Base-by-base conservation (phyloP, 2,888 invertebrate genomes). In the Cryptus armator region DNA sequence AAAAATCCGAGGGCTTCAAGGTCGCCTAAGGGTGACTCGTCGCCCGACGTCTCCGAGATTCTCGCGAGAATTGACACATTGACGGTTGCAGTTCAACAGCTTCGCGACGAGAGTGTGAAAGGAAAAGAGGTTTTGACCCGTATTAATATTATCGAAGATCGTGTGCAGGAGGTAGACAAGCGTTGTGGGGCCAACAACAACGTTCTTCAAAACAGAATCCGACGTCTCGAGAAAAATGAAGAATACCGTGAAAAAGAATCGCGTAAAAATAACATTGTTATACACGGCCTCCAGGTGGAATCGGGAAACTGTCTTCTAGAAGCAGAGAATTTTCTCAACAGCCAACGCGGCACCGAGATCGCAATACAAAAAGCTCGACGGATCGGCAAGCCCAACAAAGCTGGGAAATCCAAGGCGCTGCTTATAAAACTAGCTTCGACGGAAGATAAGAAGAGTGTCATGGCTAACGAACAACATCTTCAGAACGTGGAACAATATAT, bases 381-480 rank as follows among this genome's bases (percentile, higher is more conserved):
- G 16, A 16, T 51, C 51, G 51, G 51, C 5, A 51, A 5, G n/a
- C 6, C 51, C n/a, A n/a, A 51, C 16, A 51, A 16, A 51, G 51
- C n/a, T n/a, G 51, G 51, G n/a, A 51, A 51, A 7, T 16, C 51
- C 16, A 51, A 51, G 6, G 51, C 51, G n/a, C n/a, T 51, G 51
- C 51, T 51, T 51, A n/a, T 51, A 51, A 51, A 51, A 51, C 7
- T 51, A n/a, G 51, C 51, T 0, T 51, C 16, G 4, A 51, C 51
- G 51, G 51, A 51, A 12, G 51, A 51, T 51, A 51, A 51, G n/a
- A 51, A 51, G n/a, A n/a, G 51, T n/a, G 51, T 51, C 4, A 51
- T 51, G 51, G n/a, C 51, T 7, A 51, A 16, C 51, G 16, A 12
- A 16, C 51, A 4, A 5, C 16, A 6, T 0, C 51, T 51, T 7